Evolutionary conservation across 1,140 invertebrate genomes (phyloP).

Genomic region (Rhopalosiphum maidis): DNA sequence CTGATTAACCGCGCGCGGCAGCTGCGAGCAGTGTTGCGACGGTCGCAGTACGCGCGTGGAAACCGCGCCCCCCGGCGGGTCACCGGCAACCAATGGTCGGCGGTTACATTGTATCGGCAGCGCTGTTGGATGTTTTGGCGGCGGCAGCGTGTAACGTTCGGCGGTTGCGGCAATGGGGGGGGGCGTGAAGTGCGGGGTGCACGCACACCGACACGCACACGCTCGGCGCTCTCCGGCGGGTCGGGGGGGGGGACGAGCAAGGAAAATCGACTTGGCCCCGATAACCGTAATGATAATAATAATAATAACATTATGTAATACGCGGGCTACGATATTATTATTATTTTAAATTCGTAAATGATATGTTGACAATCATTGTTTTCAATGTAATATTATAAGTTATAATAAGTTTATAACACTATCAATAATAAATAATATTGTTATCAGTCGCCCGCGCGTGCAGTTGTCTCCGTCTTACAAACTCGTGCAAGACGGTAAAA

Average conservation of each 20-base stretch:
- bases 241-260: no score
- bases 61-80: constrained; percentile 38
- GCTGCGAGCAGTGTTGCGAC: neutral
- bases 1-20: constrained; percentile 39
- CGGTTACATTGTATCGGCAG: constrained; percentile 39
- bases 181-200: neutral
- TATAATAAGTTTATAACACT: no score
- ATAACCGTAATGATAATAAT: neutral
- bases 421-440: no score
- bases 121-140: constrained; percentile 7
- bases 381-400: no score
- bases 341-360: no score
- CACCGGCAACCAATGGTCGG: constrained; percentile 43
- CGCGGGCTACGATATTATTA: no score
- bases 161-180: neutral
- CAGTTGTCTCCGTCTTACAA: no score
- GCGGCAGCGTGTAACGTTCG: neutral
- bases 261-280: neutral
- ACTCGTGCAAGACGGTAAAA: no score
- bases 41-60: neutral
- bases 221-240: no score
- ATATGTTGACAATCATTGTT: no score
- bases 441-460: no score
- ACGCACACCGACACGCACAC: neutral
- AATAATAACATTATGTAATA: neutral